Conservation (phyloP, 2,797 vertebrate genomes). For the Eulemur rubriventer region DNA sequence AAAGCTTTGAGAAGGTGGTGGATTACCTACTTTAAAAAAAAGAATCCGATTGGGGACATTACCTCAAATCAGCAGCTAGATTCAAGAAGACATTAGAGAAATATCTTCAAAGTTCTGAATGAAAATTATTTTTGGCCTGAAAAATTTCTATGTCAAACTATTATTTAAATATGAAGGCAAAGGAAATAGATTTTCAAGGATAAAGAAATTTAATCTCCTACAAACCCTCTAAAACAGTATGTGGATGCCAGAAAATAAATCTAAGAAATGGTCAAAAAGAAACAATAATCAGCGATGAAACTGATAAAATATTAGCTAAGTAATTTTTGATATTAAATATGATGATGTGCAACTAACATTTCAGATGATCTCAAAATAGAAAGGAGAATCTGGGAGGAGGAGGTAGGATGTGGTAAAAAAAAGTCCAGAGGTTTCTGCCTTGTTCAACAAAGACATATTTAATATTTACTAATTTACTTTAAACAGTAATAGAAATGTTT, state of each 20-base stretch:
- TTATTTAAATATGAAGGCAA: slow-evolving; percentile 9
- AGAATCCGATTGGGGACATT: not conserved
- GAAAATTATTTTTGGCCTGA: not conserved
- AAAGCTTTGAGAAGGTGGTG: not conserved
- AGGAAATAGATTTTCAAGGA: not conserved
- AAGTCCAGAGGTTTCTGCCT: not conserved
- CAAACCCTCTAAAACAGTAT: not conserved
- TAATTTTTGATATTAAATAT: slow-evolving; percentile 3
- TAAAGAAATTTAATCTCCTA: not conserved
- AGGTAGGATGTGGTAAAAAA: not conserved
- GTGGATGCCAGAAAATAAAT: not conserved
- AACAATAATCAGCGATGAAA: slow-evolving; percentile 17
- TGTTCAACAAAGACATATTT: not conserved
- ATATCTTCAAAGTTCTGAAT: not conserved
- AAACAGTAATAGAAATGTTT: not conserved
- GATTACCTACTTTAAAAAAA: not conserved
- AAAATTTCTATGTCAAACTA: not conserved
- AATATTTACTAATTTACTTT: not conserved
- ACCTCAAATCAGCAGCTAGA: not conserved
- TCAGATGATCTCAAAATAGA: not conserved
- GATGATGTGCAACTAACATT: not conserved
- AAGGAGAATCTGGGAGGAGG: not conserved
- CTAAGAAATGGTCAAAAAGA: not conserved
- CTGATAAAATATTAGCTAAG: not conserved
- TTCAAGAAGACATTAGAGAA: slow-evolving; percentile 17